Percentiles rank a stretch among this genome's conserved stretches.
Conservation (phyloP, 2,888 invertebrate species). For the Drosophila barbarae region DNA sequence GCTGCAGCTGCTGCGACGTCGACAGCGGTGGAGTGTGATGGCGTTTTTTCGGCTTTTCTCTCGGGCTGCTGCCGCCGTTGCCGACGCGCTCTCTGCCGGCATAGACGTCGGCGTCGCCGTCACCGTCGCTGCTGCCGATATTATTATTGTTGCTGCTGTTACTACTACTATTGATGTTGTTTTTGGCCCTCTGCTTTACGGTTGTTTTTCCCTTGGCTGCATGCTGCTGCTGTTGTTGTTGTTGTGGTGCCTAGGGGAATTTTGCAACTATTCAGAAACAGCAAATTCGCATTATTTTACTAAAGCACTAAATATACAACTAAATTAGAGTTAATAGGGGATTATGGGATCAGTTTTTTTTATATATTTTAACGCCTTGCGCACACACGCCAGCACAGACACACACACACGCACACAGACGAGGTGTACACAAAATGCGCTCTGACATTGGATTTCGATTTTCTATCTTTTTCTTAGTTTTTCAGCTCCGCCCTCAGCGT, state of each 20-base stretch:
- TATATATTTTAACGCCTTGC: constrained; percentile 11
- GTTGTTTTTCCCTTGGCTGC: constrained; percentile 23
- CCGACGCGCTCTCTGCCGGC: constrained; percentile 9
- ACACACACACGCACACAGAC: constrained; percentile 14
- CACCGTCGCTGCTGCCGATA: constrained; percentile 23
- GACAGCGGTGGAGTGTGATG: constrained; percentile 48
- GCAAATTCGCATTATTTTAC: constrained; percentile 80
- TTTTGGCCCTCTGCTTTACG: constrained; percentile 27
- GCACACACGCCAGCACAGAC: constrained; percentile 11
- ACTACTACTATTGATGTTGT: constrained; percentile 16
- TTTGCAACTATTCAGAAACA: constrained; percentile 82
- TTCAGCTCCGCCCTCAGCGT: constrained; percentile 3
- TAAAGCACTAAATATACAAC: constrained; percentile 63
- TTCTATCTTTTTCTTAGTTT: neutral
- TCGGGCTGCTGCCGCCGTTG: constrained; percentile 28
- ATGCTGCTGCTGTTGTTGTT: constrained; percentile 25
- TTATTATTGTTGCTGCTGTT: constrained; percentile 13
- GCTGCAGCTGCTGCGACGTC: constrained; percentile 45
- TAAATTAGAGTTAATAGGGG: constrained; percentile 20
- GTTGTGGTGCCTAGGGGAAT: constrained; percentile 79
- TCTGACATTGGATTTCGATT: constrained; percentile 21
- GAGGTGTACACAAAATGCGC: constrained; percentile 45
- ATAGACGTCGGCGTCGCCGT: constrained; percentile 44
- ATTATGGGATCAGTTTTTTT: constrained; percentile 1
- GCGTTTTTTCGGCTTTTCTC: constrained; percentile 19